Evolutionary conservation across 1,140 invertebrate species (phyloP).

Genomic region (Drosophila mauritiana): DNA sequence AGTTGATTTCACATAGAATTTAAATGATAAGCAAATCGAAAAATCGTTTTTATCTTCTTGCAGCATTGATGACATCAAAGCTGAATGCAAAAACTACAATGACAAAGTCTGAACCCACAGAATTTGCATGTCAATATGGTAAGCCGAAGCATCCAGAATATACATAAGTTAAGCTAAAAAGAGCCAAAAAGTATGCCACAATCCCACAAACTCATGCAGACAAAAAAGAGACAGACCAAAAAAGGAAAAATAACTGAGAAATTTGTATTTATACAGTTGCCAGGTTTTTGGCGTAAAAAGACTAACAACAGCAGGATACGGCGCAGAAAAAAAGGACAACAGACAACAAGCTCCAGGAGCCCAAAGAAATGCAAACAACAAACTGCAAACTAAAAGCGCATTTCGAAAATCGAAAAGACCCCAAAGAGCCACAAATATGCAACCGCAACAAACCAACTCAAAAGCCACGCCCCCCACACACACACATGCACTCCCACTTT

Average conservation of each 20-base stretch:
- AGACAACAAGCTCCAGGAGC: slow-evolving; percentile 31
- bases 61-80: slow-evolving; percentile 8
- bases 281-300: slow-evolving; percentile 47
- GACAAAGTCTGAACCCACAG: slow-evolving; percentile 50
- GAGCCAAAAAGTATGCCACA: slow-evolving; percentile 42
- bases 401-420: slow-evolving; percentile 76
- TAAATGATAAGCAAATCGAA: neutral
- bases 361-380: slow-evolving; percentile 71
- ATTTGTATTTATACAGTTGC: slow-evolving; percentile 63
- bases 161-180: slow-evolving; percentile 56
- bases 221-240: slow-evolving; percentile 12
- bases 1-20: neutral
- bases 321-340: slow-evolving; percentile 6
- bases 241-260: slow-evolving; percentile 38
- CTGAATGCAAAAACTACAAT: slow-evolving; percentile 25
- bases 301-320: slow-evolving; percentile 29
- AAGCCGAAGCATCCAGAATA: slow-evolving; percentile 20
- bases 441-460: slow-evolving; percentile 62
- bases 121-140: slow-evolving; percentile 71
- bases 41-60: slow-evolving; percentile 6
- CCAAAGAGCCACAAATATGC: slow-evolving; percentile 70
- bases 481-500: neutral
- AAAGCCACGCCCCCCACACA: slow-evolving; percentile 31
- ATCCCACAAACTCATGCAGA: slow-evolving; percentile 14
- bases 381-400: slow-evolving; percentile 69